Base-by-base conservation (phyloP, 2,113 vertebrate genomes). In the Pithys albifrons region DNA sequence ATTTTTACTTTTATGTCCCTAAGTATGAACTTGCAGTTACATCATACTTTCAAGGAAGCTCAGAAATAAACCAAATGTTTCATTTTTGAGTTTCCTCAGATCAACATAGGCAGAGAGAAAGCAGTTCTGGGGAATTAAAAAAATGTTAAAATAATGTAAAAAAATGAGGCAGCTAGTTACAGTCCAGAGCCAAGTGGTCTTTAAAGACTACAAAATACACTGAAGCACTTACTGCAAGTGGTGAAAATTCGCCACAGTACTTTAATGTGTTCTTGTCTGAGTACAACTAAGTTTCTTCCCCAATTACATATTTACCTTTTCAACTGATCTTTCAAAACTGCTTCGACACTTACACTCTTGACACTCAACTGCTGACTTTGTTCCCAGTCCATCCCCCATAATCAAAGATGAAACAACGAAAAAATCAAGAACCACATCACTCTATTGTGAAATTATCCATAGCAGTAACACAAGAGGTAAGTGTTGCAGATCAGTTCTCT, bases 1-100 rank as follows among this genome's bases (percentile, higher is more conserved):
- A 1, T 16, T 10, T 58, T 62, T 12, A 58, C 0, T 0, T 35
- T 39, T 39, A 55, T 7, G 19, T 14, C 33, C 31, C 8, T 20
- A 46, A 3, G 6, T 43, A 77, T 0, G 0, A 67, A 78, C 48
- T 2, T 67, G 16, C 33, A 43, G 27, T 89, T 85, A 18, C 4
- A 77, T 35, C 29, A 19, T 9, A 8, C 22, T 27, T 71, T 43
- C 51, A 75, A 87, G 35, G 29, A 61, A 91, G 46, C 14, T 61
- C 43, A 62, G 72, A 91, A 70, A 49, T 37, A 66, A 84, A 49
- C 4, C 8, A 65, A 70, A 11, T 1, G 11, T 25, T 76, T 62
- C 4, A 14, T 12, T 92, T 67, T 28, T 43, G 22, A 5, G 10
- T 64, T 57, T 84, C 49, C 19, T 71, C 43, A 55, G 88, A 64